Base-by-base conservation (phyloP, 1,140 invertebrate genomes). In the Micrasema minimum region DNA sequence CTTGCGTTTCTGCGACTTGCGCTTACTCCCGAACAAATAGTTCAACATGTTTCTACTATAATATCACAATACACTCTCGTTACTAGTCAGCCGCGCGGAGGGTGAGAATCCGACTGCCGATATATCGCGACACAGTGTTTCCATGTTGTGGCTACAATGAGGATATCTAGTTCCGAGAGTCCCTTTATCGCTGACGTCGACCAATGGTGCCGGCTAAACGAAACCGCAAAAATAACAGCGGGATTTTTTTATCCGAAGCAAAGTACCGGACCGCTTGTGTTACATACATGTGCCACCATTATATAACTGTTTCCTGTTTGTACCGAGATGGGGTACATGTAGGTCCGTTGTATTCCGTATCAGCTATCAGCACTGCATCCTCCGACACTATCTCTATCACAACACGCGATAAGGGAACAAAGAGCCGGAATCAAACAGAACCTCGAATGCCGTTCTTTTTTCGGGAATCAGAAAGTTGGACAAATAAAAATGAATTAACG, bases 1-100 rank as follows among this genome's bases (percentile, higher is more conserved):
- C 23, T 55, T 38, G 0, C 22, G 62, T 31, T 38, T 53, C 20
- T 10, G 43, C 9, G 64, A 57, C 37, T 51, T 71, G 20, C 51
- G 48, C 11, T 66, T 66, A 66, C 64, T 72, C 31, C 71, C 53
- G 10, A 50, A 53, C 11, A 72, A 37, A 31, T 51, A 53, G 26
- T 72, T 72, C 65, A 67, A 46, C 71, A 72, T 72, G 37, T 41
- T 41, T 22, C 23, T 16, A 14, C n/a, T n/a, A n/a, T n/a, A n/a
- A n/a, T n/a, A n/a, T n/a, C n/a, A n/a, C n/a, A n/a, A n/a, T n/a
- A n/a, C n/a, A n/a, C n/a, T n/a, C n/a, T n/a, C n/a, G n/a, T n/a
- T n/a, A 12, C 45, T 11, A 53, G 64, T 51, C 45, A 22, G 53
- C 41, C 64, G 48, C 23, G n/a, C 31, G 46, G 53, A 50, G 45